These are phyloP conservation scores for Slavum lentiscoides DNA, from an alignment of 2,888 invertebrate genomes.

Conservation along the genomic window DNA sequence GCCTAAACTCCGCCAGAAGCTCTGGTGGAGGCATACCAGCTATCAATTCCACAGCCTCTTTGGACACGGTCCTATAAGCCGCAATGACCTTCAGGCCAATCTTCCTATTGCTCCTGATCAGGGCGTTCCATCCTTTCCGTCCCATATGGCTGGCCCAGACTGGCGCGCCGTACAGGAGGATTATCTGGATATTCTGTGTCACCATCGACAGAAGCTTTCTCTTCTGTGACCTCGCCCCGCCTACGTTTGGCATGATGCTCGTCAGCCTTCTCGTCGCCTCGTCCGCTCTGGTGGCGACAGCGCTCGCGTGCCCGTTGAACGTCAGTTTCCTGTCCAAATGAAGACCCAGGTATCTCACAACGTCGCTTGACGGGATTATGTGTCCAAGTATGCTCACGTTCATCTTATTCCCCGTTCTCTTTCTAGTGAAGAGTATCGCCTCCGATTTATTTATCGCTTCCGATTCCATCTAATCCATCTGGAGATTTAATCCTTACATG, in stretches of 20 bases:
- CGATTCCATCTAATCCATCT: too few relatives aligned
- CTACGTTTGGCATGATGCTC: constrained; percentile 7
- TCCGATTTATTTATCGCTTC: too few relatives aligned
- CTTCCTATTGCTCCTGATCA: background rate
- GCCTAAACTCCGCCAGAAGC: background rate
- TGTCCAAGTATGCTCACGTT: too few relatives aligned
- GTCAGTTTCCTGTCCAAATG: background rate
- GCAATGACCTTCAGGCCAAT: background rate
- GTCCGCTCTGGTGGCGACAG: background rate
- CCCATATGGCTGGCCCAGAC: constrained; percentile 5
- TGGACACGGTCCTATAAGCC: background rate
- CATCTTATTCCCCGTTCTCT: too few relatives aligned
- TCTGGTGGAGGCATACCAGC: background rate
- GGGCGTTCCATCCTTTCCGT: background rate
- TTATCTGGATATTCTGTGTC: background rate
- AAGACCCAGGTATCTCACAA: constrained; percentile 56
- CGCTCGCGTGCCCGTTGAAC: background rate
- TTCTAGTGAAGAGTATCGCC: too few relatives aligned
- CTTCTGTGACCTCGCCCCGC: background rate
- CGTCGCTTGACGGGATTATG: too few relatives aligned
- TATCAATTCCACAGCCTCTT: background rate
- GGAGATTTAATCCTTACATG: too few relatives aligned
- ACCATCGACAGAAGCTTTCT: background rate
- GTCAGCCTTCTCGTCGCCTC: background rate
- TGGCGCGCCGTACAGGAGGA: too few relatives aligned